Evolutionary conservation across 2,113 vertebrate genomes (phyloP).

Genomic region (Tenrec ecaudatus): DNA sequence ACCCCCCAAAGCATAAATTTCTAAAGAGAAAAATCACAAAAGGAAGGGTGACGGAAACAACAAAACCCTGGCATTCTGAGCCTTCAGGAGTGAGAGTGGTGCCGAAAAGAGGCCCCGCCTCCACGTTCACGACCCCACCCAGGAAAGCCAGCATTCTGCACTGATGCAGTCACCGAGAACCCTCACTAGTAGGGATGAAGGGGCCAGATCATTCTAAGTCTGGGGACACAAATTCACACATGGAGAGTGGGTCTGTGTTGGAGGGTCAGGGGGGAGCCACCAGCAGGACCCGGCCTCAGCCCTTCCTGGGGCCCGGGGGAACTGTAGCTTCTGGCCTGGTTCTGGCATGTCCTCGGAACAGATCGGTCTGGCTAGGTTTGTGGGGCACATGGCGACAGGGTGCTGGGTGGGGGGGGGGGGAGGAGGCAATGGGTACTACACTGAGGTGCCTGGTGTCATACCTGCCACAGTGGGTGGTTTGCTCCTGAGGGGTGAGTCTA

Average conservation of each 20-base stretch:
- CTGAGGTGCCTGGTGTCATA: background rate
- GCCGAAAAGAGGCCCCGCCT: background rate
- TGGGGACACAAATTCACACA: background rate
- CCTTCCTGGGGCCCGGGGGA: background rate
- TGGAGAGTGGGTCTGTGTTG: rapidly evolving
- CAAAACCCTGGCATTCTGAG: background rate
- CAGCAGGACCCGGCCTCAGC: background rate
- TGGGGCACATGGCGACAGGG: background rate
- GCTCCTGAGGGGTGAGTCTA: background rate
- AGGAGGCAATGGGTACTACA: background rate
- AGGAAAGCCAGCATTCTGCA: background rate
- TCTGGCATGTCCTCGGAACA: background rate
- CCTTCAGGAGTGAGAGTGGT: background rate
- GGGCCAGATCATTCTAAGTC: too few species aligned
- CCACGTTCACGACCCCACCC: rapidly evolving
- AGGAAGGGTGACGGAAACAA: background rate
- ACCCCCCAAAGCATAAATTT: constrained; percentile 49
- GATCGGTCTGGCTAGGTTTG: too few species aligned
- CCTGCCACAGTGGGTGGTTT: background rate
- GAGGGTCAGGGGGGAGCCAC: too few species aligned
- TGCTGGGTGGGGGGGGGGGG: background rate
- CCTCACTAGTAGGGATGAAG: rapidly evolving
- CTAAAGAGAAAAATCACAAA: constrained; percentile 48
- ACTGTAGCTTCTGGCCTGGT: background rate
- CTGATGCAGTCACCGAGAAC: background rate